Evolutionary conservation across 2,888 invertebrate genomes (phyloP), one percentile per base, ranked within the genome.

Genomic region (Glaucopsyche alexis): DNA sequence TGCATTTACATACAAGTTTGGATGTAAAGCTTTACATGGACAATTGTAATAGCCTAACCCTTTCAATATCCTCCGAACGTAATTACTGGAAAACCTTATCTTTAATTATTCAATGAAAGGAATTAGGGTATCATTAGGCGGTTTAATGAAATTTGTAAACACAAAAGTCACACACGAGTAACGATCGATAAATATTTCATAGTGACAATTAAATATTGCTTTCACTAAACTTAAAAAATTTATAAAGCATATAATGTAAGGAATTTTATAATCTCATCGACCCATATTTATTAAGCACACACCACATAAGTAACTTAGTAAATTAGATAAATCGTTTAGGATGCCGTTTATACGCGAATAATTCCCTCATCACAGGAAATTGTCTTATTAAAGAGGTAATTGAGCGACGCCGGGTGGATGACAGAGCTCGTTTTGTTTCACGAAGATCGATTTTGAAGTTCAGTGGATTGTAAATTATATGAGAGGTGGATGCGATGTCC

Each of bases 401-500:
- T 86, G 83, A 83, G 81, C 82, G 83, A 81, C 83, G 81, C 81
- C 81, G 82, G 81, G 80, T 81, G 83, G 80, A 83, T 80, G 80
- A 75, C 79, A 78, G 79, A 82, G 82, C 84, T 84, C 86, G 85
- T 88, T 89, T 89, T 85, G 82, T 86, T 90, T 87, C 87, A 87
- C 87, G 90, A 89, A 90, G 91, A 91, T 91, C 92, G 91, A 91
- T 91, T 91, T 90, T 90, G 88, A 88, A 90, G 92, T 87, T 92
- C 92, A 91, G 87, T 92, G 91, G 87, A 93, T 92, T 91, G 93
- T 90, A 93, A 91, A 93, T 93, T 92, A 92, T 92, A 91, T 90
- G 92, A 91, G 88, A 90, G 82, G 80, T 79, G 84, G 84, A 86
- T 86, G 85, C 83, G 85, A 84, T 81, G 88, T 84, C 88, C 86